A percentile compares a stretch with the other conserved stretches of the same genome.
phyloP scores from a whole-genome alignment of 2,113 vertebrate genomes.

The Egretta garzetta region DNA sequence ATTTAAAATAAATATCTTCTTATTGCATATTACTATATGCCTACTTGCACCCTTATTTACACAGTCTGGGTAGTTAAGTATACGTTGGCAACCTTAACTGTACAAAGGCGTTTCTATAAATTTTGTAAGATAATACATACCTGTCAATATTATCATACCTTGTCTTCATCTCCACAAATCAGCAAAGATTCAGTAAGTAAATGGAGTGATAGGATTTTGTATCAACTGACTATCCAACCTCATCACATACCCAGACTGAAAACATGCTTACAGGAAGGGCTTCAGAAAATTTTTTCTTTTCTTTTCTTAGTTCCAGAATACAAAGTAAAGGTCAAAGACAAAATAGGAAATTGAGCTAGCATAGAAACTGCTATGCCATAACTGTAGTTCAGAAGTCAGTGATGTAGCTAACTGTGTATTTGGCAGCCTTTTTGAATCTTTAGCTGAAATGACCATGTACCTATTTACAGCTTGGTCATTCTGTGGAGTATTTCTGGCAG shows the following conservation, averaged over 20 bases:
- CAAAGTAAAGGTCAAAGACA: not conserved
- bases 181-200: not conserved
- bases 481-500: not conserved
- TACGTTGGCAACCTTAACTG: not conserved
- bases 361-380: not conserved
- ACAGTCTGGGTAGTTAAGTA: not conserved
- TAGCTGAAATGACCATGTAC: not conserved
- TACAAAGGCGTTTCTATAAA: not conserved
- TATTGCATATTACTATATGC: not conserved
- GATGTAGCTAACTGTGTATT: not conserved
- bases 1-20: not conserved
- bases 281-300: not conserved
- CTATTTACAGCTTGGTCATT: not conserved
- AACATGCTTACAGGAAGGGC: not conserved
- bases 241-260: not conserved
- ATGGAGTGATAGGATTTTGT: not conserved
- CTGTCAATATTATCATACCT: not conserved
- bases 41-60: not conserved
- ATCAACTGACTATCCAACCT: not conserved
- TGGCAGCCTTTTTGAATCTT: not conserved
- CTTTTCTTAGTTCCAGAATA: not conserved
- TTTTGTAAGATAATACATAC: not conserved
- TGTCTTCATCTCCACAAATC: not conserved
- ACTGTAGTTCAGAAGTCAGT: not conserved
- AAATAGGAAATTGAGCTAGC: not conserved